These are phyloP conservation scores for Zoanthus gigantus DNA, from an alignment of 92 coral and sea anemone genomes.

Conservation along the genomic window DNA sequence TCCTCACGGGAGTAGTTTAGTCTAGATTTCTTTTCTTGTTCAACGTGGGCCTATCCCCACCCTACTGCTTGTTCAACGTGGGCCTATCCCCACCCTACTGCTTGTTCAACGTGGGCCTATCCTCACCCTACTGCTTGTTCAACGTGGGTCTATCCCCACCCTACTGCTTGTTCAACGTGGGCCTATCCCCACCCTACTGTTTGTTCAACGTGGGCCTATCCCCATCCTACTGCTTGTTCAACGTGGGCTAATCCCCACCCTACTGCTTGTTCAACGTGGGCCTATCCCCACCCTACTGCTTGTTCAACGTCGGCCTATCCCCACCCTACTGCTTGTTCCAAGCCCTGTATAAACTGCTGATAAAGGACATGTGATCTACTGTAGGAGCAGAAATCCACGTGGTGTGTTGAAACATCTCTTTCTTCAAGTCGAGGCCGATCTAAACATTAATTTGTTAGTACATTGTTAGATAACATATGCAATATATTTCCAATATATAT, in stretches of 20 bases:
- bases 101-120: neutral
- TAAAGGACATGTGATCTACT: neutral
- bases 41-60: no score
- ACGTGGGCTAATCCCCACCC: neutral
- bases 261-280: neutral
- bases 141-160: neutral
- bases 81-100: neutral
- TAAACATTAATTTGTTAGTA: neutral
- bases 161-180: neutral
- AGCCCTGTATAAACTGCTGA: neutral
- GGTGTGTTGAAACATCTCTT: neutral
- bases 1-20: no score
- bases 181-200: neutral
- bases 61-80: neutral
- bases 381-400: neutral
- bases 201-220: neutral
- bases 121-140: neutral
- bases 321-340: neutral
- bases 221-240: neutral
- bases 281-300: neutral
- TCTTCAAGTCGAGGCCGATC: neutral
- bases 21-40: no score
- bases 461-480: neutral
- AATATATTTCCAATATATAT: no score
- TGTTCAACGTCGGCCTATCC: no score